phyloP scores from a whole-genome alignment of 2,113 vertebrate species.

The Brachyistius frenatus region DNA sequence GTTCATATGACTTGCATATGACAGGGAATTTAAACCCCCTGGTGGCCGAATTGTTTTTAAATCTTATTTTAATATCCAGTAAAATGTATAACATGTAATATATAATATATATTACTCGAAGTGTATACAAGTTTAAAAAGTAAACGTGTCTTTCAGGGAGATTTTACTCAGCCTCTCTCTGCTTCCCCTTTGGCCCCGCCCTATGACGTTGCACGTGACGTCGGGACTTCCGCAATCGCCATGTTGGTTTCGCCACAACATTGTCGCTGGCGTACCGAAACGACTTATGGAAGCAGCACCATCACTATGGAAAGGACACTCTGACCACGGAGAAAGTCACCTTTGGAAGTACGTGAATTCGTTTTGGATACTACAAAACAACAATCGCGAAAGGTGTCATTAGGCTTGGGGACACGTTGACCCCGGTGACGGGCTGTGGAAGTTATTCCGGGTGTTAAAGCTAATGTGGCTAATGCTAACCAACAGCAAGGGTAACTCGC shows the following conservation, averaged over 20 bases:
- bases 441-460: conserved; percentile 7
- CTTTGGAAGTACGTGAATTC: conserved; percentile 5
- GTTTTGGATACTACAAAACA: accelerated
- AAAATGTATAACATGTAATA: no score
- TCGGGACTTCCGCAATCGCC: conserved; percentile 6
- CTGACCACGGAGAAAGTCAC: neutral
- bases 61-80: no score
- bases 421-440: neutral
- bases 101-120: no score
- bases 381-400: neutral
- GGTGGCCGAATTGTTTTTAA: no score
- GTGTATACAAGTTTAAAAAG: no score
- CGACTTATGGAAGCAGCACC: neutral
- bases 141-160: no score
- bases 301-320: neutral
- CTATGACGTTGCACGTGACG: neutral
- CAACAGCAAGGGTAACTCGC: neutral
- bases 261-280: neutral
- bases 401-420: neutral
- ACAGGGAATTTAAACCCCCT: no score
- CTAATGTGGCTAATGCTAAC: conserved; percentile 38
- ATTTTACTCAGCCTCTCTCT: no score
- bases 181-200: no score
- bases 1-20: no score
- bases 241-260: conserved; percentile 19